These are phyloP conservation scores for Scaptomyza tumidula DNA, from an alignment of 2,888 invertebrate genomes.

Conservation along the genomic window DNA sequence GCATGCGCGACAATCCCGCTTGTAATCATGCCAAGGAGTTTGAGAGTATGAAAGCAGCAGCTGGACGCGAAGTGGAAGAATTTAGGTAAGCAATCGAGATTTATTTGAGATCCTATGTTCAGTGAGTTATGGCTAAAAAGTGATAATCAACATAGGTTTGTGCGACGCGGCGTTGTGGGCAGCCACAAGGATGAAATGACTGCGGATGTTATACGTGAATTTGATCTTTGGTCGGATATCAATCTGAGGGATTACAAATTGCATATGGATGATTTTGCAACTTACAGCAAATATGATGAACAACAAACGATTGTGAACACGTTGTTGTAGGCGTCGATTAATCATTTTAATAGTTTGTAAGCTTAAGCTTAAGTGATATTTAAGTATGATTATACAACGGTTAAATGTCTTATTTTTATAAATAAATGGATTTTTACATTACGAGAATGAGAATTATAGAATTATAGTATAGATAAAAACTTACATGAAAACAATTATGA, in stretches of 20 bases:
- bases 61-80: conserved; percentile 79
- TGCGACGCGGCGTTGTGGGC: conserved; percentile 82
- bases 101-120: background rate
- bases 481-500: background rate
- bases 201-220: conserved; percentile 72
- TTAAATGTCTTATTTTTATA: conserved; percentile 32
- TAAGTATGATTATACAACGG: conserved; percentile 12
- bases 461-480: background rate
- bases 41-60: conserved; percentile 81
- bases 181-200: conserved; percentile 82
- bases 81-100: conserved; percentile 69
- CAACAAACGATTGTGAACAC: background rate
- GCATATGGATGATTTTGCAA: conserved; percentile 73
- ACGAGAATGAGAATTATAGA: background rate
- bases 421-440: conserved; percentile 27
- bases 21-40: conserved; percentile 82
- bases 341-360: conserved; percentile 55
- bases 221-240: conserved; percentile 80
- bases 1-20: conserved; percentile 82
- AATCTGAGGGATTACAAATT: conserved; percentile 72
- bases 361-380: conserved; percentile 57
- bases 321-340: conserved; percentile 27
- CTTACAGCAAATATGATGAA: conserved; percentile 71
- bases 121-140: conserved; percentile 29
- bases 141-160: conserved; percentile 70